Evolutionary conservation across 2,888 invertebrate species (phyloP).

Genomic region (Carabus problematicus): DNA sequence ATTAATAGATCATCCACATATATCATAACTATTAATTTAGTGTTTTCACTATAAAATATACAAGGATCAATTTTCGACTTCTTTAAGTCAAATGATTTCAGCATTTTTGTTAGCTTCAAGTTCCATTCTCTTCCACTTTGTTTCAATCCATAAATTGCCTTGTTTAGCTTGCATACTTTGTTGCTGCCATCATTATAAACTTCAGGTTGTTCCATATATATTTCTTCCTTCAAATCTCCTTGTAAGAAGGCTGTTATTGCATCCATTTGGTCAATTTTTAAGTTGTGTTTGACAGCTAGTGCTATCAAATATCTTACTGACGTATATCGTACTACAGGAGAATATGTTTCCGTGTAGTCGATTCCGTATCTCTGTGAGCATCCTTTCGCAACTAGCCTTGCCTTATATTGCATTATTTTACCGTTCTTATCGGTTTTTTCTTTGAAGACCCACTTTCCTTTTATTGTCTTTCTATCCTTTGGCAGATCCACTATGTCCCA

Average conservation of each 20-base stretch:
- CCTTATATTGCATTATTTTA: constrained; percentile 41
- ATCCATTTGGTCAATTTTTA: constrained; percentile 49
- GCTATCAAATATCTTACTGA: constrained; percentile 48
- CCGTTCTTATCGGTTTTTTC: constrained; percentile 29
- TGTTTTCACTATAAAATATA: background rate
- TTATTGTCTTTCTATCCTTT: constrained; percentile 38
- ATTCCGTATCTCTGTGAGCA: constrained; percentile 47
- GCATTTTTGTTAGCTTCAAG: constrained; percentile 37
- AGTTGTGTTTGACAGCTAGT: constrained; percentile 45
- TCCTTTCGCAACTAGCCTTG: constrained; percentile 48
- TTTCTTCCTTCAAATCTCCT: constrained; percentile 48
- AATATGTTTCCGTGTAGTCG: constrained; percentile 49
- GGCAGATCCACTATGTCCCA: constrained; percentile 42
- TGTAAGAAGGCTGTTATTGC: constrained; percentile 50
- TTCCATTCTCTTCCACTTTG: constrained; percentile 45
- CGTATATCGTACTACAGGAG: constrained; percentile 47
- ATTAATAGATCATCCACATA: no score
- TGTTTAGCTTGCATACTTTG: constrained; percentile 44
- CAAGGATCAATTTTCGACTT: background rate
- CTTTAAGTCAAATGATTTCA: constrained; percentile 3
- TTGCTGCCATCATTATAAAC: constrained; percentile 19
- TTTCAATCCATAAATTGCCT: constrained; percentile 47
- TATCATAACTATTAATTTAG: background rate
- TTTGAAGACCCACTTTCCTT: constrained; percentile 45
- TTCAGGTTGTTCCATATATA: constrained; percentile 48